Percentiles rank a stretch among this genome's conserved stretches.
Evolutionary conservation across 2,888 invertebrate genomes (phyloP).

Genomic region (Apamea epomidion): DNA sequence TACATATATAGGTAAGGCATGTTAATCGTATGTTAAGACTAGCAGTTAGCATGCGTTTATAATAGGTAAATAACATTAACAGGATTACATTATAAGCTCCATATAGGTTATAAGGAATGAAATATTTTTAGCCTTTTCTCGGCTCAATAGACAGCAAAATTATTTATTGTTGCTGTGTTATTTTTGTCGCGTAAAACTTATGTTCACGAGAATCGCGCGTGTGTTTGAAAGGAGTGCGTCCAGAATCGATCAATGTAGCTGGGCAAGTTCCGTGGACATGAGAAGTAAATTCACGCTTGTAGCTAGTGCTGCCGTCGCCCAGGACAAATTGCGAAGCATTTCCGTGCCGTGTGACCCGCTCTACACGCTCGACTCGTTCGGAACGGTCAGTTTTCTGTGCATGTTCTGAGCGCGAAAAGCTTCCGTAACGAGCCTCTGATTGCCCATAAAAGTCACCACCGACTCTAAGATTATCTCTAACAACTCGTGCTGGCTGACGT

Average conservation of each 20-base stretch:
- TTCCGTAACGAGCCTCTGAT: conserved; percentile 93
- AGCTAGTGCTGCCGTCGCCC: conserved; percentile 93
- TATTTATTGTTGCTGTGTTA: conserved; percentile 81
- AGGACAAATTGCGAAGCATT: conserved; percentile 94
- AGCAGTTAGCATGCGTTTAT: conserved; percentile 82
- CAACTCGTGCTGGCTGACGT: conserved; percentile 91
- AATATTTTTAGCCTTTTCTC: conserved; percentile 61
- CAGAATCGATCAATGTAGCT: conserved; percentile 94
- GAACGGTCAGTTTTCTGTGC: conserved; percentile 82
- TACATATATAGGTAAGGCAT: conserved; percentile 74
- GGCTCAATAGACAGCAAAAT: conserved; percentile 31
- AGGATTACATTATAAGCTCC: conserved; percentile 72
- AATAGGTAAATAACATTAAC: conserved; percentile 66
- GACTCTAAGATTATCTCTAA: conserved; percentile 92
- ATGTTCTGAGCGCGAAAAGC: conserved; percentile 90
- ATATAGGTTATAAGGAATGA: conserved; percentile 76
- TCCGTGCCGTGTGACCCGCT: conserved; percentile 91
- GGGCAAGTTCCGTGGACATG: conserved; percentile 94
- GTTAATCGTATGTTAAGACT: conserved; percentile 80
- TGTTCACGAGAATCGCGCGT: conserved; percentile 96
- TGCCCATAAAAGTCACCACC: conserved; percentile 94
- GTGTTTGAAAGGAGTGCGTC: conserved; percentile 95
- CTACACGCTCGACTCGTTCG: conserved; percentile 90
- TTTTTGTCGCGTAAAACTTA: conserved; percentile 94
- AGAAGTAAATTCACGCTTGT: conserved; percentile 94